phyloP scores from a whole-genome alignment of 2,113 vertebrate genomes.

The Dascyllus trimaculatus region DNA sequence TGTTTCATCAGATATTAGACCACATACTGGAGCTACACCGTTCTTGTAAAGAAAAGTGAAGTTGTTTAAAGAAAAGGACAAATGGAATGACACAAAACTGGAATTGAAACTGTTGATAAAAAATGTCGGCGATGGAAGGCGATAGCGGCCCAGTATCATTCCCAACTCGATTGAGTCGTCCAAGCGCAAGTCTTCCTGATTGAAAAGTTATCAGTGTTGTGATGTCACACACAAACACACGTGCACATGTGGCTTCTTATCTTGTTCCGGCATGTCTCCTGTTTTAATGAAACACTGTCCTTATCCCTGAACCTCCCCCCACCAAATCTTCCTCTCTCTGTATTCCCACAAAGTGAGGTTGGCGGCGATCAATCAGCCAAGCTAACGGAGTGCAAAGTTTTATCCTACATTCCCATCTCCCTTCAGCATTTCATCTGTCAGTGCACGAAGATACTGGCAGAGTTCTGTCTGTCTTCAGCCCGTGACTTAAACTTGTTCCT shows the following conservation, averaged over 20 bases:
- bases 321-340: conserved; percentile 53
- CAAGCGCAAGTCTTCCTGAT: conserved; percentile 62
- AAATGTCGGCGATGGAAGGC: conserved; percentile 37
- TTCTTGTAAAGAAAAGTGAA: conserved; percentile 18
- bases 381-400: conserved; percentile 69
- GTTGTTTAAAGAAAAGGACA: conserved; percentile 21
- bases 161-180: conserved; percentile 53
- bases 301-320: conserved; percentile 51
- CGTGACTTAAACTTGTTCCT: conserved; percentile 40
- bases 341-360: conserved; percentile 67
- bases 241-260: conserved; percentile 63
- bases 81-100: conserved; percentile 40
- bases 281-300: conserved; percentile 79
- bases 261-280: conserved; percentile 75
- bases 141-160: conserved; percentile 50
- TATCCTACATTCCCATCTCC: conserved; percentile 65
- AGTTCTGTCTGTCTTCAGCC: conserved; percentile 53
- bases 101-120: conserved; percentile 56
- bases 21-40: conserved; percentile 8
- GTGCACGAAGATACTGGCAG: conserved; percentile 30
- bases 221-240: conserved; percentile 67
- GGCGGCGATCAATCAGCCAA: conserved; percentile 71
- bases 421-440: conserved; percentile 64
- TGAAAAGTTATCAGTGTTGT: conserved; percentile 74
- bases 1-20: not conserved